These are phyloP conservation scores for Benthochromis sp. DNA, from an alignment of 2,113 vertebrate species.

Conservation along the genomic window DNA sequence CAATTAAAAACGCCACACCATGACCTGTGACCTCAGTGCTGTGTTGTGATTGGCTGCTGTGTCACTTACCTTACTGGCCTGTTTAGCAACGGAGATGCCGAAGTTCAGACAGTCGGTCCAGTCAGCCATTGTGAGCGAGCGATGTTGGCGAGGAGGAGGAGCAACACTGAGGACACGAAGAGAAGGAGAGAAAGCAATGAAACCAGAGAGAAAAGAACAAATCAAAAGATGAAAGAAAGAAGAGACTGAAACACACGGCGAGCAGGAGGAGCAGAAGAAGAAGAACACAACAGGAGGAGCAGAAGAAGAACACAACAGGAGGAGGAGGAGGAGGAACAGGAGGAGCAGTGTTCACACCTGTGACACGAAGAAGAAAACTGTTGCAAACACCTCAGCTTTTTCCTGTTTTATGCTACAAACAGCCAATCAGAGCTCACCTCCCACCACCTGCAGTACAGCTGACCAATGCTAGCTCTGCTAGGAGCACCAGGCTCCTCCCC, in stretches of 20 bases:
- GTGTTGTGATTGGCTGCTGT: background rate
- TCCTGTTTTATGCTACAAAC: background rate
- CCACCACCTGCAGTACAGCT: background rate
- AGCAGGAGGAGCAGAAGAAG: fast-evolving
- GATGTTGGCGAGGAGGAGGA: background rate
- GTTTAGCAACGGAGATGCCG: conserved; percentile 9
- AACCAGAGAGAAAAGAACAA: background rate
- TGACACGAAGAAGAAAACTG: background rate
- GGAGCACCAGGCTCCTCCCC: background rate
- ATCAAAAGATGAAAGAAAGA: background rate
- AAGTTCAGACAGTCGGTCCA: conserved; percentile 43
- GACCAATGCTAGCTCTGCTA: background rate
- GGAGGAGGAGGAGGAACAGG: background rate
- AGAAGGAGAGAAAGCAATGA: background rate
- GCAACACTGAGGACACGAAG: background rate
- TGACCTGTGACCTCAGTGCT: background rate
- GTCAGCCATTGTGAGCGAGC: conserved; percentile 11
- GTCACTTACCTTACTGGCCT: conserved; percentile 24
- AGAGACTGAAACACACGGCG: background rate
- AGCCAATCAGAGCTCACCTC: conserved; percentile 18
- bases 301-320: too few species aligned
- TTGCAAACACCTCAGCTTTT: background rate
- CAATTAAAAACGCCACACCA: background rate
- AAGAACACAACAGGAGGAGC: fast-evolving
- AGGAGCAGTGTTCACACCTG: background rate